Evolutionary conservation across 2,888 invertebrate species (phyloP).

Genomic region (Drosophila nigritarsus): DNA sequence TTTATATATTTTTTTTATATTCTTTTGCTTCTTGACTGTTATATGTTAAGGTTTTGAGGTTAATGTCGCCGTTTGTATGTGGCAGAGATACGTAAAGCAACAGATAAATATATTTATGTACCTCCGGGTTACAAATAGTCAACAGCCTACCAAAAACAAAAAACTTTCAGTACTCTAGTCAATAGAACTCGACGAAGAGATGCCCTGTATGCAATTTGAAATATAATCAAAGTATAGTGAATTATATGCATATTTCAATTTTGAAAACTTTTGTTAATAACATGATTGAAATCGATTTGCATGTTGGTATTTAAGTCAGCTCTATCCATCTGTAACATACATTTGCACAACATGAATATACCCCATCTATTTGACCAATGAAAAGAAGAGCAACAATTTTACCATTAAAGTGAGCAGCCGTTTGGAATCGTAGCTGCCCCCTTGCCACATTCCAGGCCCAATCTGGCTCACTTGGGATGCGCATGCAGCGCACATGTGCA

Average conservation of each 20-base stretch:
- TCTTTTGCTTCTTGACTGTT: conserved; percentile 40
- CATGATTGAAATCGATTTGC: not conserved
- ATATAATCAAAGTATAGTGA: not conserved
- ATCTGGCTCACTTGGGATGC: conserved; percentile 11
- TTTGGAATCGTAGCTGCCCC: conserved; percentile 40
- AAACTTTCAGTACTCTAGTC: not conserved
- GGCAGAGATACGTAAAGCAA: conserved; percentile 36
- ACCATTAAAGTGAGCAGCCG: conserved; percentile 52
- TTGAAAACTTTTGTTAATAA: not conserved
- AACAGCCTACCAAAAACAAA: conserved; percentile 37
- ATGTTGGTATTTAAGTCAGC: not conserved
- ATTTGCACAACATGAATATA: not conserved
- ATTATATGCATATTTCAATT: not conserved
- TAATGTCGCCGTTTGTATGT: conserved; percentile 76
- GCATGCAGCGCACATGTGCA: conserved; percentile 55
- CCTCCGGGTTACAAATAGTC: conserved; percentile 52
- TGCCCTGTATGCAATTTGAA: not conserved
- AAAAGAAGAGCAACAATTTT: not conserved
- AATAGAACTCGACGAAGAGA: conserved; percentile 11
- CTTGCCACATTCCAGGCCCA: conserved; percentile 30
- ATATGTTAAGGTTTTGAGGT: conserved; percentile 67
- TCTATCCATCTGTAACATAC: not conserved
- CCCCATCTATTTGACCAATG: not conserved
- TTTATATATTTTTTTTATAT: conserved; percentile 15
- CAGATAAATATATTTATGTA: conserved; percentile 37